phyloP scores from a whole-genome alignment of 2,113 vertebrate species.

The Chaenocephalus aceratus region DNA sequence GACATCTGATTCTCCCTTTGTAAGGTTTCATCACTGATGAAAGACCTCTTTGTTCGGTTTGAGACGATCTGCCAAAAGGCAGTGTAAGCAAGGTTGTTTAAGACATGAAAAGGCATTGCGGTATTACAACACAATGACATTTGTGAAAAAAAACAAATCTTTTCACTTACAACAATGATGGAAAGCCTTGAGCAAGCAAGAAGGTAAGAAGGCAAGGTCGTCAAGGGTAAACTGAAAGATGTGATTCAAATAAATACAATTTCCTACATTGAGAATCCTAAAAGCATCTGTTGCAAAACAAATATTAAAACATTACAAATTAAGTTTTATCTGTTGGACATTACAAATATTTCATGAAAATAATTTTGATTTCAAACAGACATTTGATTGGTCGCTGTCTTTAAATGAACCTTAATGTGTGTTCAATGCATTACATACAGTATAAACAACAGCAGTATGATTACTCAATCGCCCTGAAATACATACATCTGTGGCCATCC shows the following conservation, averaged over 20 bases:
- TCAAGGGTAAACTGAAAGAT: not conserved
- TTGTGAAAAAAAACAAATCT: not conserved
- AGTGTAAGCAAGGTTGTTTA: not conserved
- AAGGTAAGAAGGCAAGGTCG: not conserved
- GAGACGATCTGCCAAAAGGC: not conserved
- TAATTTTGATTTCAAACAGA: no score
- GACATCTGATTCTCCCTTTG: not conserved
- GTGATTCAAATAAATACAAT: not conserved
- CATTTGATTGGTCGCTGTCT: no score
- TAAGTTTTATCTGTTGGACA: no score
- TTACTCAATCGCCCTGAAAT: not conserved
- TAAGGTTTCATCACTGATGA: slow-evolving; percentile 8
- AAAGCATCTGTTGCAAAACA: no score
- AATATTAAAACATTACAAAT: no score
- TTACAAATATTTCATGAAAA: no score
- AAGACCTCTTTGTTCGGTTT: slow-evolving; percentile 8
- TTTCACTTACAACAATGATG: not conserved
- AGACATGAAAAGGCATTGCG: not conserved
- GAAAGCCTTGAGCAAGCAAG: not conserved
- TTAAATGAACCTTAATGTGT: not conserved
- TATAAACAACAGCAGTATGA: not conserved
- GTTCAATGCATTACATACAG: not conserved
- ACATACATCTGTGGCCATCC: not conserved
- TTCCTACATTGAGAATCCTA: not conserved
- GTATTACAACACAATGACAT: slow-evolving; percentile 5